Base-by-base conservation (phyloP, 2,113 vertebrate genomes). In the Tenrec ecaudatus region DNA sequence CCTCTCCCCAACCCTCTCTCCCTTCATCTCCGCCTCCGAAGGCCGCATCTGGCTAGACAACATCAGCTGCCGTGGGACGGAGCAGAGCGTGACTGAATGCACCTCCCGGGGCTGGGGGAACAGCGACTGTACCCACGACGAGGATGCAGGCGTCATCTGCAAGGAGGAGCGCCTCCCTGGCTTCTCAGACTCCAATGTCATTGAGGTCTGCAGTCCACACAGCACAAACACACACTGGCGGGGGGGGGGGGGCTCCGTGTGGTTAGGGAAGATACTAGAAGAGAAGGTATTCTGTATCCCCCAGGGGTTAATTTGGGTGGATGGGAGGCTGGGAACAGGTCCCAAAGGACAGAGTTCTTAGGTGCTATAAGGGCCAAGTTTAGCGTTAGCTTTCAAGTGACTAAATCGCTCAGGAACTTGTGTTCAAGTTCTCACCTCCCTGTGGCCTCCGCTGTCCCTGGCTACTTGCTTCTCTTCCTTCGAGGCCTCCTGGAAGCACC, bases 31-130 rank as follows among this genome's bases (percentile, higher is more conserved):
- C 87, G 29, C 93, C 53, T 94, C 69, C 38, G 17, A 98, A 99
- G 99, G 99, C 76, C 98, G 98, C 83, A 99, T 99, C 98, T 99
- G 99, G 99, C 98, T 99, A 98, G 99, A 99, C 97, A 99, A 99
- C 0, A 98, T 99, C 91, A 98, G 97, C 93, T 99, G 99, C 75
- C 96, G 82, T 0, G 99, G 99, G 17, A 97, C 96, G 0, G 99
- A 99, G 98, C 98, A 93, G 96, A 98, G 98, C 95, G 98, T 99
- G 0, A 96, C 96, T 0, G 96, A 98, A 86, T 99, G 99, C 96
- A 98, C 97, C 80, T 99, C 99, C 43, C 99, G 99, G 8, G 99
- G 99, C 88, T 99, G 99, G 99, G 97, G 99, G 1, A 99, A 99
- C 98, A 99, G 99, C 0, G 99, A 99, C 98, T 99, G 99, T 96